Evolutionary conservation across 2,113 vertebrate species (phyloP).

Genomic region (Cinclus mexicanus): DNA sequence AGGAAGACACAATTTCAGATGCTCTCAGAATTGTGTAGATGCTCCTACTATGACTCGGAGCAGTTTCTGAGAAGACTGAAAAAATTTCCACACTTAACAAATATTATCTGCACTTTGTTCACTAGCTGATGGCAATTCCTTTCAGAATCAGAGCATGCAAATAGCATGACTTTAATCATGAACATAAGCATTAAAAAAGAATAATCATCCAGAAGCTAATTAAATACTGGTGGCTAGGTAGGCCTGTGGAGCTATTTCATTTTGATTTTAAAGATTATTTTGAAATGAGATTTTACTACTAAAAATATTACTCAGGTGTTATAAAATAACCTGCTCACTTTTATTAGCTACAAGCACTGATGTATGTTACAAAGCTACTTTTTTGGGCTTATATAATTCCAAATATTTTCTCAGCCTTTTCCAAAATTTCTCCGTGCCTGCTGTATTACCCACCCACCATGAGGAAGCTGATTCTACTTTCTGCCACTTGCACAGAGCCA

Average conservation of each 20-base stretch:
- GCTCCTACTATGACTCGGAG: not conserved
- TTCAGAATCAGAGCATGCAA: slow-evolving; percentile 18
- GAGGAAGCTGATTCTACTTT: not conserved
- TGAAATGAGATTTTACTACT: not conserved
- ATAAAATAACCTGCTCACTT: not conserved
- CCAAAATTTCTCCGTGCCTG: not conserved
- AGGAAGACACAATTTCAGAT: not conserved
- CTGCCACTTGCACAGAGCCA: not conserved
- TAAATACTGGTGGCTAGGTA: not conserved
- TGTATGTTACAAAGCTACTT: not conserved
- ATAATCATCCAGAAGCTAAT: slow-evolving; percentile 9
- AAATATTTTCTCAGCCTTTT: not conserved
- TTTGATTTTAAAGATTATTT: slow-evolving; percentile 23
- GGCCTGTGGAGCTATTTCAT: not conserved
- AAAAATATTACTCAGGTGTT: not conserved
- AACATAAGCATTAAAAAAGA: slow-evolving; percentile 18
- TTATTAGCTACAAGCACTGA: not conserved
- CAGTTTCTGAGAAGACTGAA: slow-evolving; percentile 30
- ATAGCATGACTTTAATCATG: slow-evolving; percentile 23
- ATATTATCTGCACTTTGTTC: not conserved
- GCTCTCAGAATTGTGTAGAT: not conserved
- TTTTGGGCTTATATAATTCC: not conserved
- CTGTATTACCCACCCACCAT: not conserved
- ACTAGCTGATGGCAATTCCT: not conserved
- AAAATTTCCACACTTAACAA: slow-evolving; percentile 11